Base-by-base conservation (phyloP, 2,888 invertebrate genomes). In the Bembecia ichneumoniformis region DNA sequence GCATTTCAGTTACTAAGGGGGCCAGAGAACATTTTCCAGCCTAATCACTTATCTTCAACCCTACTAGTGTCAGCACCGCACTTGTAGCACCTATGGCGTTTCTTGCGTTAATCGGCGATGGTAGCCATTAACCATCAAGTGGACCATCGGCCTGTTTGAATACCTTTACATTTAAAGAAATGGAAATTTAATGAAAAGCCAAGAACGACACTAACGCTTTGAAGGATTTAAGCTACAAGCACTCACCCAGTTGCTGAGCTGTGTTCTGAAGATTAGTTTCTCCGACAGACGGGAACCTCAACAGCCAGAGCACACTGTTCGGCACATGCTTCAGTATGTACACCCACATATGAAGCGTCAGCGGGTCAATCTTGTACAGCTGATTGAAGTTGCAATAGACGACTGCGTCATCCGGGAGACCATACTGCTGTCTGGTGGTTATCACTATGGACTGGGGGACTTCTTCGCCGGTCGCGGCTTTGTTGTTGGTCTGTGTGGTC, bases 371-470 rank as follows among this genome's bases (percentile, higher is more conserved):
- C 89, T 99, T 99, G 84, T 99, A 99, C 52, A 99, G 89, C 73
- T 99, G 99, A 88, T 99, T 99, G 84, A 99, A 99, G 82, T 99
- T 99, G 76, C 99, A 99, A 76, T 96, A 99, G 2, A 99, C 96
- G 46, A 99, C 93, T 0, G 98, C 98, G 60, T 99, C 97, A 63
- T 99, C 98, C 0, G 99, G 98, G 52, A 99, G 82, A 7, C 96
- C 95, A 74, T 99, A 99, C 74, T 99, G 99, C 69, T 97, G 95
- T 47, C 99, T 90, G 1, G 98, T 96, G 1, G 98, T 99, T 53
- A 99, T 94, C 13, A 99, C 96, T 62, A 99, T 97, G 62, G 91
- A 96, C 67, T 96, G 95, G 0, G 99, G 99, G 1, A 99, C 96
- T 80, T 99, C 99, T 77, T 99, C 99, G 9, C 99, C 99, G 0